Evolutionary conservation across 1,140 invertebrate genomes (phyloP).

Genomic region (Drosophila grimshawi): DNA sequence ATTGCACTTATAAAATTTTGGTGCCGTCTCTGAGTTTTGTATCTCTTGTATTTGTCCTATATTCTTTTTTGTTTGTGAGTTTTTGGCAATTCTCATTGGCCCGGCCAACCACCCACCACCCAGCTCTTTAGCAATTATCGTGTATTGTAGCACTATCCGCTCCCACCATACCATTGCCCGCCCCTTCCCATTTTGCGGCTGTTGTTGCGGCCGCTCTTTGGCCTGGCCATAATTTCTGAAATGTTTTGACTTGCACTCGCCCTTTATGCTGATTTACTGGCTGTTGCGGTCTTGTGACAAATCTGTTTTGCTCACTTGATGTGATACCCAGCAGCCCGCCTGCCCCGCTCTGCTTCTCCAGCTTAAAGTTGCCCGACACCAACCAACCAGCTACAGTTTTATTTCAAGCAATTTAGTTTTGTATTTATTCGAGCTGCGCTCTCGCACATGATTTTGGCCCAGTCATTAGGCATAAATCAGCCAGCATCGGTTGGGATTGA

Average conservation of each 20-base stretch:
- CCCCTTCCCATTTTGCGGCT: slow-evolving; percentile 50
- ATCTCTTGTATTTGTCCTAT: slow-evolving; percentile 37
- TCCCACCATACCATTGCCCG: not conserved
- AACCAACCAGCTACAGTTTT: slow-evolving; percentile 53
- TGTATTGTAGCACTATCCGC: slow-evolving; percentile 31
- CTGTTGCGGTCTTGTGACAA: slow-evolving; percentile 82
- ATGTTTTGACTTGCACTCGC: slow-evolving; percentile 81
- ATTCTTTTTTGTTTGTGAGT: slow-evolving; percentile 15
- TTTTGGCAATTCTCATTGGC: slow-evolving; percentile 46
- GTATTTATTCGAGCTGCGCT: slow-evolving; percentile 70
- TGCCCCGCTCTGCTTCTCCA: slow-evolving; percentile 12
- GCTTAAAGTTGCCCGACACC: slow-evolving; percentile 64
- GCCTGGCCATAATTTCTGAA: slow-evolving; percentile 78
- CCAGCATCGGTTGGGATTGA: slow-evolving; percentile 33
- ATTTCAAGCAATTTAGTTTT: slow-evolving; percentile 80
- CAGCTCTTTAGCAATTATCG: slow-evolving; percentile 69
- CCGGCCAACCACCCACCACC: slow-evolving; percentile 27
- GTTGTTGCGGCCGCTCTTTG: slow-evolving; percentile 52
- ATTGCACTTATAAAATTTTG: slow-evolving; percentile 77
- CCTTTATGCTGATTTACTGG: slow-evolving; percentile 82
- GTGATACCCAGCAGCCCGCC: slow-evolving; percentile 63
- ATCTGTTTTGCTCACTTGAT: slow-evolving; percentile 82
- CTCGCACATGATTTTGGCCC: slow-evolving; percentile 55
- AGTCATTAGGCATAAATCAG: slow-evolving; percentile 76
- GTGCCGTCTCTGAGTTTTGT: slow-evolving; percentile 23